Base-by-base conservation (phyloP, 2,113 vertebrate species). In the Apistogramma diplotaenia region DNA sequence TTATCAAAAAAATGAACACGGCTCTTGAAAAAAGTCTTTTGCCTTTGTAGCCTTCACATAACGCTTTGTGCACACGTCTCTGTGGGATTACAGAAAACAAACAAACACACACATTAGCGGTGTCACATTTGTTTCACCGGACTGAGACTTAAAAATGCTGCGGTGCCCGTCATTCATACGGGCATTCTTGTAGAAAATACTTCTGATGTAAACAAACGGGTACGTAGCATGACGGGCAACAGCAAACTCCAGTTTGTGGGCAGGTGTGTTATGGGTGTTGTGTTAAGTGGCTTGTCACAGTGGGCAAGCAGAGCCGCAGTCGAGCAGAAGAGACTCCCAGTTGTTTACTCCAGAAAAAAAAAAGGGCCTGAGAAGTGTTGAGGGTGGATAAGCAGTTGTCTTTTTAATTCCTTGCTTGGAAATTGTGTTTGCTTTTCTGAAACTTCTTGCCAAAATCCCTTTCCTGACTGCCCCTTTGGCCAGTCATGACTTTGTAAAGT, bases 341-440 rank as follows among this genome's bases (percentile, higher is more conserved):
- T 86, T 88, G 88, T 89, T 91, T 92, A 90, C 85, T 86, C 67
- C 59, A 51, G 73, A 79, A 73, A 81, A 86, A 80, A 86, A 84
- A 75, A 62, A 58, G 23, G 75, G 78, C 71, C 65, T 51, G 67
- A 83, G 85, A 87, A 74, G 84, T 89, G 87, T 87, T 79, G 81
- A 92, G 86, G 71, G 58, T 0, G 82, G 85, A 89, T 90, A 87
- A 90, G 88, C 79, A 85, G 74, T 72, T 25, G 71, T 86, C 88
- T 86, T 73, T 61, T 78, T 87, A 92, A 93, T 87, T 87, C 87
- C 82, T 82, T 18, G 1, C 81, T 76, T n/a, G 57, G 78, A 87
- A 74, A 89, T 84, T 85, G 67, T 73, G 82, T 82, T 85, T 89
- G 54, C 78, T 49, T 13, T 72, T 75, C 49, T n/a, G 55, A 70